These are phyloP conservation scores for Drosophila barbarae DNA, from an alignment of 2,888 invertebrate genomes.

Conservation along the genomic window DNA sequence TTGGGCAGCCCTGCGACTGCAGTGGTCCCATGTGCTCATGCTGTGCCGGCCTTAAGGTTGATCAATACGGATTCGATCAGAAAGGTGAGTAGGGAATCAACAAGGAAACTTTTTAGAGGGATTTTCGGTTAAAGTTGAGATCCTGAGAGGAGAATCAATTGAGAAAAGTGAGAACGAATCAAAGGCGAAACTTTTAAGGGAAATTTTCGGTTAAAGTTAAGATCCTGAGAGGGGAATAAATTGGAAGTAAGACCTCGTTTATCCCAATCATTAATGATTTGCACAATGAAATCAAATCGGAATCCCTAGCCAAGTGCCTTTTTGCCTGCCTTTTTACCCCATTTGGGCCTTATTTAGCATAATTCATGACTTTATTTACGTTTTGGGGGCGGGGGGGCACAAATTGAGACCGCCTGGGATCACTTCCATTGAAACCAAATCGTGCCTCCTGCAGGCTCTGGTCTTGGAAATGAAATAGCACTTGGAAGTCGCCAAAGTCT, in stretches of 20 bases:
- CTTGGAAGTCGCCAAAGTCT: constrained; percentile 6
- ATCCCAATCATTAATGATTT: background rate
- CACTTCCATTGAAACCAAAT: constrained; percentile 6
- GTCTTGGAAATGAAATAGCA: background rate
- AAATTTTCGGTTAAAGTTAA: no score
- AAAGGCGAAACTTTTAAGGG: no score
- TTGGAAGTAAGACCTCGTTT: background rate
- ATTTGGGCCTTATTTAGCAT: background rate
- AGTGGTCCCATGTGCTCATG: constrained; percentile 84
- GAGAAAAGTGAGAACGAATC: no score
- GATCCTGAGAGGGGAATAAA: no score
- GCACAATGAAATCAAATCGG: background rate
- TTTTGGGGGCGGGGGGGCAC: background rate
- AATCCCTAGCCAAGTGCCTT: background rate
- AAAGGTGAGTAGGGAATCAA: constrained; percentile 67
- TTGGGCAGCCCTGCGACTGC: constrained; percentile 81
- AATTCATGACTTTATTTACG: constrained; percentile 6
- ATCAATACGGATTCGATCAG: constrained; percentile 81
- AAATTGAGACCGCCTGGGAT: constrained; percentile 15
- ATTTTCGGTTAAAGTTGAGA: background rate
- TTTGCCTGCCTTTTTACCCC: background rate
- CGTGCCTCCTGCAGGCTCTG: constrained; percentile 21
- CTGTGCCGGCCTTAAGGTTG: constrained; percentile 87
- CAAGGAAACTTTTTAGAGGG: background rate
- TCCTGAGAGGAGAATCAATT: no score